A percentile compares a stretch with the other conserved stretches of the same genome.
These are phyloP conservation scores for Oscheius sp. DNA, from an alignment of 2,888 invertebrate species.

Conservation along the genomic window DNA sequence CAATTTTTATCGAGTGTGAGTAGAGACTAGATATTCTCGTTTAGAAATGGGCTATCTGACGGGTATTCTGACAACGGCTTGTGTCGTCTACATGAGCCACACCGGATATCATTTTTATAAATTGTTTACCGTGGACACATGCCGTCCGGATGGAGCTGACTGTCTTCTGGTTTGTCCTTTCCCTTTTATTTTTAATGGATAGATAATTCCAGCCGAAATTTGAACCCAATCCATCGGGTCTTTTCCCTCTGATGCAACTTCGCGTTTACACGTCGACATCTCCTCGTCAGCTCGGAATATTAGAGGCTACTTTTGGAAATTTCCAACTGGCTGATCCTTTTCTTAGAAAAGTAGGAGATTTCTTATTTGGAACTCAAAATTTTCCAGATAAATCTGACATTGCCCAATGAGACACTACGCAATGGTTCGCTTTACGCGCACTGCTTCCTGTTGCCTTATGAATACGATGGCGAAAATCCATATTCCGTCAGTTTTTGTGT, in stretches of 20 bases:
- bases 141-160: constrained; percentile 32
- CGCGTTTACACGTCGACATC: constrained; percentile 55
- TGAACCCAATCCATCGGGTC: constrained; percentile 40
- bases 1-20: not conserved
- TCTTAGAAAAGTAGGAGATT: constrained; percentile 19
- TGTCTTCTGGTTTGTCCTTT: constrained; percentile 45
- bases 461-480: constrained; percentile 49
- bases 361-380: not conserved
- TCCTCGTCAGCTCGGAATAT: constrained; percentile 40
- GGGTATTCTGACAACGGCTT: constrained; percentile 72
- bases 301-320: constrained; percentile 43
- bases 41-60: constrained; percentile 49
- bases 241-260: constrained; percentile 60
- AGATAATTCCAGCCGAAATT: constrained; percentile 45
- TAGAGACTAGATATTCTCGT: not conserved
- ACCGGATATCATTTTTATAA: constrained; percentile 75
- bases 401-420: constrained; percentile 83
- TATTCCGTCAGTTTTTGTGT: constrained; percentile 22
- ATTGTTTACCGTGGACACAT: constrained; percentile 73
- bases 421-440: constrained; percentile 89
- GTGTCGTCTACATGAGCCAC: constrained; percentile 75
- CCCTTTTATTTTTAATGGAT: not conserved
- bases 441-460: constrained; percentile 79
- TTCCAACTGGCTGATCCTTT: constrained; percentile 44
- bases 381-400: constrained; percentile 78